These are phyloP conservation scores for Diarsia brunnea DNA, from an alignment of 2,888 invertebrate genomes.

Conservation along the genomic window DNA sequence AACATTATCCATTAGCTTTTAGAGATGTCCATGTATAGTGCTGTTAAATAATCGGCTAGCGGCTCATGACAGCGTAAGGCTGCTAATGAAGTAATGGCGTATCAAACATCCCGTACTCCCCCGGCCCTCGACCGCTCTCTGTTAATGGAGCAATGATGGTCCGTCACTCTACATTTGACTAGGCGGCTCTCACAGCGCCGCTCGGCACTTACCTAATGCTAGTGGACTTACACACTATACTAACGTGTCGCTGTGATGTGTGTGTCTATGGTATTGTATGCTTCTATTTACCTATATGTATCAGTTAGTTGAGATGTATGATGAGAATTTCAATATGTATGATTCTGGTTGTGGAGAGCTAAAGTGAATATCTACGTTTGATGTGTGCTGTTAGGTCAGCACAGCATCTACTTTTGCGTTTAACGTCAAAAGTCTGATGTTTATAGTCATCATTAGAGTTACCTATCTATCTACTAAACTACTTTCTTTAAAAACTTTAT, in stretches of 20 bases:
- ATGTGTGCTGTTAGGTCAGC: neutral
- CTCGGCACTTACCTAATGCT: slow-evolving; percentile 81
- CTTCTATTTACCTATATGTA: neutral
- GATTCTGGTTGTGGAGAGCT: neutral
- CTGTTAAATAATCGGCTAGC: slow-evolving; percentile 69
- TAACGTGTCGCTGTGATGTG: slow-evolving; percentile 37
- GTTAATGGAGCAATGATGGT: slow-evolving; percentile 89
- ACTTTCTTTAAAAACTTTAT: neutral
- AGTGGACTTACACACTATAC: slow-evolving; percentile 73
- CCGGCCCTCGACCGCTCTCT: slow-evolving; percentile 73
- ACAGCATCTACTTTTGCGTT: neutral
- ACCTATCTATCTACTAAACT: too few species aligned
- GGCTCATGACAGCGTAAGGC: slow-evolving; percentile 75
- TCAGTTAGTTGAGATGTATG: neutral
- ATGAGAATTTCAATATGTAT: neutral
- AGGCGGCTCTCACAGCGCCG: slow-evolving; percentile 87
- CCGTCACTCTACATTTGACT: slow-evolving; percentile 90
- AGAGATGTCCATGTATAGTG: slow-evolving; percentile 69
- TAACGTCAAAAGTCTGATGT: neutral
- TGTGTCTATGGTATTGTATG: neutral
- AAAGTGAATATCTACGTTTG: too few species aligned
- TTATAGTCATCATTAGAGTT: neutral
- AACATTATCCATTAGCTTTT: slow-evolving; percentile 69
- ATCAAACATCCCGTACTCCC: slow-evolving; percentile 83
- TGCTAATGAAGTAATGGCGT: slow-evolving; percentile 89